Evolutionary conservation across 2,797 vertebrate genomes (phyloP).

Genomic region (Nannoperca australis): DNA sequence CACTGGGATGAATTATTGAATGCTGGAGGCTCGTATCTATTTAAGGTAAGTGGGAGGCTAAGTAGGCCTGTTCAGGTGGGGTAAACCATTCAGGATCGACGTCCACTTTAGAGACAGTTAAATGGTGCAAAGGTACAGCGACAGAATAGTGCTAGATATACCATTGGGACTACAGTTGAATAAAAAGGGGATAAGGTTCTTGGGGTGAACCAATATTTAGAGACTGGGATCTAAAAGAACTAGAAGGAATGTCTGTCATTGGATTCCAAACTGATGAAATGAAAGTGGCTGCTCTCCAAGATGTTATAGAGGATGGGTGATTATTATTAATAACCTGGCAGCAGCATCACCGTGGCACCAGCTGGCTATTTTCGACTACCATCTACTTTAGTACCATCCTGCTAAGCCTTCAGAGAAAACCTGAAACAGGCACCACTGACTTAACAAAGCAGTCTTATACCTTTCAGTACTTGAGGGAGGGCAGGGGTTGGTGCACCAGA

Average conservation of each 20-base stretch:
- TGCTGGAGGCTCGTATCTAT: conserved; percentile 13
- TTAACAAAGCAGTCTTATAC: conserved; percentile 43
- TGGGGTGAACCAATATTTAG: not conserved
- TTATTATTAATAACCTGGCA: conserved; percentile 60
- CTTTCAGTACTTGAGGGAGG: conserved; percentile 39
- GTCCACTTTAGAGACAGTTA: conserved; percentile 1
- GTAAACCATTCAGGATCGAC: conserved; percentile 5
- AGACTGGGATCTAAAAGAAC: conserved; percentile 5
- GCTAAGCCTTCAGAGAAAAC: conserved; percentile 46
- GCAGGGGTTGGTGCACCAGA: conserved; percentile 43
- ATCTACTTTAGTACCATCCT: conserved; percentile 20
- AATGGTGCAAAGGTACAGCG: not conserved
- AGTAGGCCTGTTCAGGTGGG: conserved; percentile 20
- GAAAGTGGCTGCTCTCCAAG: conserved; percentile 35
- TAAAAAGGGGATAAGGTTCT: not conserved
- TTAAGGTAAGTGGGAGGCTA: conserved; percentile 24
- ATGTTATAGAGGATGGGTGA: conserved; percentile 31
- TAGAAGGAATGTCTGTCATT: not conserved
- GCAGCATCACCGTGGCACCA: conserved; percentile 35
- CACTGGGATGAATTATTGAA: conserved; percentile 32
- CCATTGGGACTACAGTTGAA: not conserved
- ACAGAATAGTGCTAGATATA: not conserved
- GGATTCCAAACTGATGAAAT: conserved; percentile 30
- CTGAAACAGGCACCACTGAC: conserved; percentile 35
- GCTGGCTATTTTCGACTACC: conserved; percentile 57